A percentile compares a stretch with the other conserved stretches of the same genome.
These are phyloP conservation scores for Laterallus jamaicensis DNA, from an alignment of 2,113 vertebrate species.

Conservation along the genomic window DNA sequence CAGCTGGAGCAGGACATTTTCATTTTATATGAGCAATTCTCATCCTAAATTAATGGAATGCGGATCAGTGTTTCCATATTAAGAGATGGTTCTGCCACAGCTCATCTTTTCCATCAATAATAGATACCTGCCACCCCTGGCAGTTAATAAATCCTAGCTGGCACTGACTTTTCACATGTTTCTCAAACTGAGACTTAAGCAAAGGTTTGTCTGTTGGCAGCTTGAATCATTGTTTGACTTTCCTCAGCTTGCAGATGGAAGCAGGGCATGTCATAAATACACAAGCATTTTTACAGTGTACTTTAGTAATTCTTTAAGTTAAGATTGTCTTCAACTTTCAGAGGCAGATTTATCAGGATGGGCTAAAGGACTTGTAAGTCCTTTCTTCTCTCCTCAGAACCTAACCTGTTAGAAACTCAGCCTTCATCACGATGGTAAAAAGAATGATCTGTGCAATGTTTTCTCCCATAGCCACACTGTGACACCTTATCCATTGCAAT, in stretches of 20 bases:
- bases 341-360: not conserved
- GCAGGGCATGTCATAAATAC: not conserved
- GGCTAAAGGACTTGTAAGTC: not conserved
- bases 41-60: not conserved
- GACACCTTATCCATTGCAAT: not conserved
- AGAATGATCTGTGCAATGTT: not conserved
- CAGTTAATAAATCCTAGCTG: not conserved
- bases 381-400: not conserved
- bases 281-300: not conserved
- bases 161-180: not conserved
- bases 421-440: not conserved
- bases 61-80: not conserved
- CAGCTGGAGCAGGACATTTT: not conserved
- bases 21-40: slow-evolving; percentile 8
- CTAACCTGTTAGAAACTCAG: not conserved
- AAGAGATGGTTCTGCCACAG: not conserved
- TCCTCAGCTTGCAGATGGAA: not conserved
- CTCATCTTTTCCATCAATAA: slow-evolving; percentile 24
- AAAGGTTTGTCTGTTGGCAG: not conserved
- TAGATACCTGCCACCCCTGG: not conserved
- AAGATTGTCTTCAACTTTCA: not conserved
- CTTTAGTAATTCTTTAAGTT: not conserved
- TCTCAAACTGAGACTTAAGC: slow-evolving; percentile 1
- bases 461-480: not conserved
- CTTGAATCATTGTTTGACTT: not conserved